Conservation (phyloP, 2,888 invertebrate genomes). For the Conistra vaccinii region DNA sequence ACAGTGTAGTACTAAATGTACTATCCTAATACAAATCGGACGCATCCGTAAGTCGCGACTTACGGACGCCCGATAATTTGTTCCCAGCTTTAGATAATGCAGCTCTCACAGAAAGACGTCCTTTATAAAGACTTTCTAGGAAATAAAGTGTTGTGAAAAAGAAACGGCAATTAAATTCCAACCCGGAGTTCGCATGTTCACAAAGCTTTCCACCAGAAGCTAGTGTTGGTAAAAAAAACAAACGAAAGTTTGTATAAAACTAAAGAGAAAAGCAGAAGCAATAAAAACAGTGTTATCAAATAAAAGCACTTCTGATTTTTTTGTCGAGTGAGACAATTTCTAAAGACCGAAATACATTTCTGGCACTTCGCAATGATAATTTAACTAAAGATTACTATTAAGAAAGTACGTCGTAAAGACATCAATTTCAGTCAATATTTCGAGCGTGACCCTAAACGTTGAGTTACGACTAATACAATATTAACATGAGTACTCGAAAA, state of each 20-base stretch:
- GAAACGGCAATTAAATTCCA: constrained; percentile 45
- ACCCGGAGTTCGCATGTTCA: constrained; percentile 45
- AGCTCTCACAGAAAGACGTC: constrained; percentile 23
- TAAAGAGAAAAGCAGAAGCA: constrained; percentile 50
- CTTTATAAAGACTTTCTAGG: constrained; percentile 16
- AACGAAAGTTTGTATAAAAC: constrained; percentile 42
- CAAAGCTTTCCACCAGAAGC: constrained; percentile 49
- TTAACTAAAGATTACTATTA: constrained; percentile 6
- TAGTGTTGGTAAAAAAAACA: constrained; percentile 38
- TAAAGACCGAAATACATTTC: constrained; percentile 24
- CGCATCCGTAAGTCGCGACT: too few relatives aligned
- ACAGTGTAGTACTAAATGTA: too few relatives aligned
- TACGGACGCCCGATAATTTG: too few relatives aligned
- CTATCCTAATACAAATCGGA: too few relatives aligned
- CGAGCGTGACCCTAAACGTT: constrained; percentile 20
- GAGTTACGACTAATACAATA: constrained; percentile 43
- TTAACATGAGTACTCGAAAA: constrained; percentile 51
- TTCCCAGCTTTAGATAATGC: too few relatives aligned
- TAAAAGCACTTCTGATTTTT: constrained; percentile 48
- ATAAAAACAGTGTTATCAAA: constrained; percentile 37
- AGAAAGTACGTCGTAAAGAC: constrained; percentile 5
- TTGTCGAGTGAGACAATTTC: constrained; percentile 30
- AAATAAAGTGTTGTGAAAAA: constrained; percentile 38
- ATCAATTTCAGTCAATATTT: constrained; percentile 26
- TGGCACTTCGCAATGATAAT: not conserved